Evolutionary conservation across 2,888 invertebrate species (phyloP), one percentile per base, ranked within the genome.

Genomic region (Ichneumoninae sp.): DNA sequence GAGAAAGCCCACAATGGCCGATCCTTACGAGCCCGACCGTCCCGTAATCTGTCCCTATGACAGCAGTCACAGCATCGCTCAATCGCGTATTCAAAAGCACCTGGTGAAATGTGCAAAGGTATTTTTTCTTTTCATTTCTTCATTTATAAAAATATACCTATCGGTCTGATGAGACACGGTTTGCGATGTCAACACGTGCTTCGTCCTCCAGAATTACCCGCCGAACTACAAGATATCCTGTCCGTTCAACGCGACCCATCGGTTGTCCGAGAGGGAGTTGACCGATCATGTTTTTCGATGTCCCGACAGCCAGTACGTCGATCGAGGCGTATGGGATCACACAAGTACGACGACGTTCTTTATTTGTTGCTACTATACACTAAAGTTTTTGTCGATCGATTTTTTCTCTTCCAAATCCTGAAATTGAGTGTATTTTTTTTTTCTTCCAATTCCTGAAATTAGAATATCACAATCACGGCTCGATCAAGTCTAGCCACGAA

Each of bases 41-140:
- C 69, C 83, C 8, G 81, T 87, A 16, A 79, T 77, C 44, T 93
- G 93, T 70, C 93, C 93, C 2, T 93, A 92, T 36, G 86, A 94
- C 70, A 82, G 81, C 16, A 80, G 36, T 66, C 93, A 94, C 85
- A 74, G 79, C 33, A 89, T 93, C 47, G 84, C 89, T 10, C 82
- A 57, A 26, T 90, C 91, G 16, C 89, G 92, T 19, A 86, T 93
- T 65, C 93, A 92, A 69, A 89, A 72, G 36, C 93, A 94, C 75
- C 86, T 94, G 36, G 84, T 93, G 0, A 93, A 93, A 87, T 93
- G 93, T 74, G 90, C 92, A 78, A 91, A 90, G 88, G 93, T 93
- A 90, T 80, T 60, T 77, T 47, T 19, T 26, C 3, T 26, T 33
- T 13, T 62, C 5, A 40, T 36, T 22, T 10, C 3, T 62, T 70